Percentiles rank a stretch among this genome's conserved stretches.
Evolutionary conservation across 2,113 vertebrate species (phyloP).

Genomic region (Phylloscopus trochilus): DNA sequence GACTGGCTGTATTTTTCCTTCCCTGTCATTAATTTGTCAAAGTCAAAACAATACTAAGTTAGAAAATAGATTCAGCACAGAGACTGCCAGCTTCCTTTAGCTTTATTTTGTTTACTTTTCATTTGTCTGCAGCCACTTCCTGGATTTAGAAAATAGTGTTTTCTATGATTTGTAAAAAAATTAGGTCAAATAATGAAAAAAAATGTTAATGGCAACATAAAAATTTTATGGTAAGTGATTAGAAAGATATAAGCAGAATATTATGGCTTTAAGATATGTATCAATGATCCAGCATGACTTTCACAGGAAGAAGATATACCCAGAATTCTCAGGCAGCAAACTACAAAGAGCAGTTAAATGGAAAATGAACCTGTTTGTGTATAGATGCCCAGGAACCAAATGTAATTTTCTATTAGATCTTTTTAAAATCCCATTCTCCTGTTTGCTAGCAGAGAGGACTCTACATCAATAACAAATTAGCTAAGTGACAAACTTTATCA

Average conservation of each 20-base stretch:
- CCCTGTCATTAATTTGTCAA: slow-evolving; percentile 1
- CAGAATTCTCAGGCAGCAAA: slow-evolving; percentile 20
- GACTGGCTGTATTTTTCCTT: background rate
- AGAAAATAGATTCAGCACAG: background rate
- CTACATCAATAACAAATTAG: slow-evolving; percentile 39
- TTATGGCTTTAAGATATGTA: background rate
- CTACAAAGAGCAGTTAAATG: slow-evolving; percentile 15
- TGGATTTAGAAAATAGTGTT: slow-evolving; percentile 14
- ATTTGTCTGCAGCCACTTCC: slow-evolving; percentile 20
- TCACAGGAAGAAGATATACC: background rate
- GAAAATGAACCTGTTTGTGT: background rate
- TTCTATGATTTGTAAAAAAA: slow-evolving; percentile 22
- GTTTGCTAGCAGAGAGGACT: background rate
- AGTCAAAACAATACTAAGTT: slow-evolving; percentile 16
- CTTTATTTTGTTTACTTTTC: slow-evolving; percentile 48
- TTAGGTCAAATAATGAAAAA: slow-evolving; percentile 38
- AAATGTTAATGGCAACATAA: slow-evolving; percentile 10
- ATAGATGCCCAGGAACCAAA: background rate
- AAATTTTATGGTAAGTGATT: slow-evolving; percentile 5
- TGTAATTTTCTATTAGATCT: slow-evolving; percentile 33
- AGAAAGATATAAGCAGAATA: background rate
- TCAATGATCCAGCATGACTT: background rate
- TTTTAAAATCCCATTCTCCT: background rate
- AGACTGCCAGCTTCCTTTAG: slow-evolving; percentile 11
- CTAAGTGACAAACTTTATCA: slow-evolving; percentile 29